phyloP scores from a whole-genome alignment of 2,113 vertebrate species.

The Noturus placidus region DNA sequence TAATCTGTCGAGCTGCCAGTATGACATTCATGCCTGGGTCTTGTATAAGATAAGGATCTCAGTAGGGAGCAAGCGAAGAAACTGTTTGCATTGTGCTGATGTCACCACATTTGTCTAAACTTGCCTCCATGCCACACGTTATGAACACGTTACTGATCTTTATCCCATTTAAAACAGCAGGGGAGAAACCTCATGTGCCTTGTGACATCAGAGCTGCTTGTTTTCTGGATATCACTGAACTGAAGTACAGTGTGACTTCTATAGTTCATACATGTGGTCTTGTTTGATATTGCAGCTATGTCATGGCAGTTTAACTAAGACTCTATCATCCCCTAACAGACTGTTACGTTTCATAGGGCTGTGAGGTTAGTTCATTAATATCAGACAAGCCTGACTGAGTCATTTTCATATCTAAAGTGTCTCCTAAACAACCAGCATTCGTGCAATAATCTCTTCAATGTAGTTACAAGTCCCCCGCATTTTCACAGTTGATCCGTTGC shows the following conservation, averaged over 20 bases:
- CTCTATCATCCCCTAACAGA: neutral
- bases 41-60: constrained; percentile 49
- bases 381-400: neutral
- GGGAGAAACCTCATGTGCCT: constrained; percentile 29
- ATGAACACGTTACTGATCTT: constrained; percentile 41
- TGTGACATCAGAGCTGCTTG: constrained; percentile 3
- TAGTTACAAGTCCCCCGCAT: neutral
- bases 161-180: constrained; percentile 39
- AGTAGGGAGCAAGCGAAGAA: constrained; percentile 34
- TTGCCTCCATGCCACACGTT: constrained; percentile 61
- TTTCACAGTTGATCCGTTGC: constrained; percentile 1
- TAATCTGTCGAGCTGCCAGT: constrained; percentile 50
- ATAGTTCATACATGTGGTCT: neutral
- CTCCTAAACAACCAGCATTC: neutral
- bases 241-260: constrained; percentile 33
- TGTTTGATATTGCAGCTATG: constrained; percentile 17
- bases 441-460: neutral
- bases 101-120: constrained; percentile 62
- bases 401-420: constrained; percentile 18
- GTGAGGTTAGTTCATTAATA: neutral
- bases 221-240: constrained; percentile 14
- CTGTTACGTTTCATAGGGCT: neutral
- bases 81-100: constrained; percentile 45
- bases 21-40: constrained; percentile 46
- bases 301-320: constrained; percentile 17